Evolutionary conservation across 2,888 invertebrate genomes (phyloP), one percentile per base, ranked within the genome.

Genomic region (Rosalia funebris): DNA sequence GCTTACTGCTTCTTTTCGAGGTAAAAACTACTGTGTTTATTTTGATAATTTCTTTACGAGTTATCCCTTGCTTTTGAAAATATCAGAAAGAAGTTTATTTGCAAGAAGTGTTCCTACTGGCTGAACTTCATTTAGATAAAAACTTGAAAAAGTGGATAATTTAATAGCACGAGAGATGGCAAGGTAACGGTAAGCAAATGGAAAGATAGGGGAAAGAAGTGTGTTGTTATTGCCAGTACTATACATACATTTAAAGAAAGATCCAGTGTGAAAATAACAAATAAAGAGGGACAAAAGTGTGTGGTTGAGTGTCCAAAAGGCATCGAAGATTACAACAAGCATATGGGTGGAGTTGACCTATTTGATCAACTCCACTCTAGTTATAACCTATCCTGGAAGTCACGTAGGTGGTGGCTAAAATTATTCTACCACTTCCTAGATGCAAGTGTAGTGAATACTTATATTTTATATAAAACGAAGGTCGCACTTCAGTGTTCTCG

Each of bases 311-410:
- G 72, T 59, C 72, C 75, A 45, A 34, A 61, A 48, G 34, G 66
- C 11, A 66, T 72, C 42, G 62, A 55, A 42, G 69, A 72, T 55
- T 77, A 75, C 55, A 76, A 74, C 57, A 62, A 60, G 52, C 68
- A 67, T 46, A 75, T 75, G 75, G 74, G 74, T 16, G 74, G 67
- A 10, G 73, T 76, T 14, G 74, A 77, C 58, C 63, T 59, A 25
- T 74, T 74, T 61, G 75, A 77, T 60, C 73, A 74, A 61, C 47
- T 61, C 5, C 62, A 71, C 61, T 61, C 68, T 16, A 42, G 54
- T 5, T 75, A 75, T 47, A 62, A 32, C 47, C 67, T 74, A 31
- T 47, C 65, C 42, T 71, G 68, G 64, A 74, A 75, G 60, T 69
- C 68, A 1, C 1, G 31, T 1, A 11, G 45, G 12, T 45, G 31